Percentiles rank a stretch among this genome's conserved stretches.
Evolutionary conservation across 2,888 invertebrate genomes (phyloP).

Genomic region (Mermis nigrescens): DNA sequence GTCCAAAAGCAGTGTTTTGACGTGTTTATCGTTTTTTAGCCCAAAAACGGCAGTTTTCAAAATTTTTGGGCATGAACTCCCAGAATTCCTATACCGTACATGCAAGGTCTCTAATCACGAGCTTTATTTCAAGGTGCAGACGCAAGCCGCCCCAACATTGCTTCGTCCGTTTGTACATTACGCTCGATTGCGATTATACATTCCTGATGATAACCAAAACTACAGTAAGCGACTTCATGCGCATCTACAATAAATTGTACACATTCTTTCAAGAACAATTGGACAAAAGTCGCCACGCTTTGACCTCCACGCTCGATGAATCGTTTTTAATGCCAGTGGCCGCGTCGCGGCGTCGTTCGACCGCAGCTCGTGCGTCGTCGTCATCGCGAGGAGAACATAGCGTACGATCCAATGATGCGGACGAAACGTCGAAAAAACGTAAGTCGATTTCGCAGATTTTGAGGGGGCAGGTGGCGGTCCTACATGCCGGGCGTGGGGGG

Average conservation of each 20-base stretch:
- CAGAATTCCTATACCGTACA: no score
- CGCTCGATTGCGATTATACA: constrained; percentile 60
- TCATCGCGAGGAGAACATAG: not conserved
- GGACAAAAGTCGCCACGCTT: constrained; percentile 50
- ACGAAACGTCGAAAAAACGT: not conserved
- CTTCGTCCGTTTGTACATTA: not conserved
- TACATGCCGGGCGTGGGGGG: no score
- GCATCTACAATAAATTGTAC: constrained; percentile 85
- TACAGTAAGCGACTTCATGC: constrained; percentile 82
- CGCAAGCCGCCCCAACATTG: no score
- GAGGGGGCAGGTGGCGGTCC: not conserved
- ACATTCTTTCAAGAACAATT: constrained; percentile 96
- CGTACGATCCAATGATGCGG: not conserved
- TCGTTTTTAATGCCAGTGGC: no score
- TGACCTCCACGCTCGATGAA: constrained; percentile 14
- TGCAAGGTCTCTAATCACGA: no score
- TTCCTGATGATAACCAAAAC: constrained; percentile 91
- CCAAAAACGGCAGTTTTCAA: no score
- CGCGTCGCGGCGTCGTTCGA: not conserved
- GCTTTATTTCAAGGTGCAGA: no score
- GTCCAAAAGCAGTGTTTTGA: no score
- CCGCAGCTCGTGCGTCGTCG: no score
- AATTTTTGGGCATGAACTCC: no score
- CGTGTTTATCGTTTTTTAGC: no score
- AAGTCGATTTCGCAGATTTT: not conserved